These are phyloP conservation scores for Macaria notata DNA, from an alignment of 2,888 invertebrate genomes.

Conservation along the genomic window DNA sequence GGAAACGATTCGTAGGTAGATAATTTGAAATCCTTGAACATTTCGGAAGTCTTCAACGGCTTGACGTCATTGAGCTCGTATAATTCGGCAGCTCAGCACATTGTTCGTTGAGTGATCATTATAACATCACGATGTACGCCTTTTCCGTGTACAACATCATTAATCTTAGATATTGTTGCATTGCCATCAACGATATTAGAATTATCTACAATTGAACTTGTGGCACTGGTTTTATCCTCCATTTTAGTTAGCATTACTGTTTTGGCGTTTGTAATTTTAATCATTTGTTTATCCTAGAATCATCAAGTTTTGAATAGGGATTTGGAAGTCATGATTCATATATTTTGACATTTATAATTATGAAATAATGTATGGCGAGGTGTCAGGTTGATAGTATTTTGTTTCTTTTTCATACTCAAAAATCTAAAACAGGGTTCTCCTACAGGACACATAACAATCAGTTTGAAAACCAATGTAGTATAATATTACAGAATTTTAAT, in stretches of 20 bases:
- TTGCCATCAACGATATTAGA: slow-evolving; percentile 10
- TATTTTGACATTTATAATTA: not conserved
- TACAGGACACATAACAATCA: too few species aligned
- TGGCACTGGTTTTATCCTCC: not conserved
- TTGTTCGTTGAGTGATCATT: slow-evolving; percentile 63
- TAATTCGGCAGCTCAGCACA: slow-evolving; percentile 43
- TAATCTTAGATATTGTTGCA: slow-evolving; percentile 59
- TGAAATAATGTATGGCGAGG: too few species aligned
- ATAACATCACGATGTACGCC: slow-evolving; percentile 63
- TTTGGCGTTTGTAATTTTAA: not conserved
- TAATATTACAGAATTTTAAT: too few species aligned
- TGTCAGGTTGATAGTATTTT: too few species aligned
- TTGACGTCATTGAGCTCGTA: slow-evolving; percentile 54
- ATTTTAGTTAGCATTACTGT: too few species aligned
- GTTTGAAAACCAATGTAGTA: too few species aligned
- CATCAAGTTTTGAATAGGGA: too few species aligned
- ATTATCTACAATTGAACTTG: slow-evolving; percentile 17
- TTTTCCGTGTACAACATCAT: slow-evolving; percentile 69
- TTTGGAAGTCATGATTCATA: not conserved
- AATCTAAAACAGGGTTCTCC: too few species aligned
- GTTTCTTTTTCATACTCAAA: too few species aligned
- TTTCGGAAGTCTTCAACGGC: slow-evolving; percentile 70
- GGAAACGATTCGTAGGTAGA: slow-evolving; percentile 29
- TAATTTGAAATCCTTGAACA: slow-evolving; percentile 59
- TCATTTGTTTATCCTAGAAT: not conserved